A percentile compares a stretch with the other conserved stretches of the same genome.
Conservation (phyloP, 2,888 invertebrate species). For the Arctia plantaginis region DNA sequence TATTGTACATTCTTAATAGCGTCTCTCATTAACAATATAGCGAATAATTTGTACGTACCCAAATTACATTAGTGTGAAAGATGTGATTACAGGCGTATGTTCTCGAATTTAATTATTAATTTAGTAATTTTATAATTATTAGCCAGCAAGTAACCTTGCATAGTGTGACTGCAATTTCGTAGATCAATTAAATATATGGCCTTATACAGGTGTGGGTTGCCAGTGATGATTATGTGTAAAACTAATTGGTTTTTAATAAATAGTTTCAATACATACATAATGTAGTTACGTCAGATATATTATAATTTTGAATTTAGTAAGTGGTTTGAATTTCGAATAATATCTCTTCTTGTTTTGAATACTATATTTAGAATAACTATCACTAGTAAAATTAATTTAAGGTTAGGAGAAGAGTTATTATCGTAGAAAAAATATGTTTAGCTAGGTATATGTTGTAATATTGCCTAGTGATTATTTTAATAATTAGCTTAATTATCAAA, state of each 20-base stretch:
- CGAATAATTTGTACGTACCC: conserved; percentile 1
- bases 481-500: too few species aligned
- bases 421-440: too few species aligned
- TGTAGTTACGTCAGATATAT: not conserved
- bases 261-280: not conserved
- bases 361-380: too few species aligned
- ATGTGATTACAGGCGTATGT: conserved; percentile 25
- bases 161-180: conserved; percentile 6
- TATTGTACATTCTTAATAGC: conserved; percentile 2
- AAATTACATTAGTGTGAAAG: conserved; percentile 34
- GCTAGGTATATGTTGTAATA: too few species aligned
- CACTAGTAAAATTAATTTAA: too few species aligned
- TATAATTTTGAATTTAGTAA: not conserved
- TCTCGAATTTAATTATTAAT: conserved; percentile 30
- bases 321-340: not conserved
- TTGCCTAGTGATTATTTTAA: too few species aligned
- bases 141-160: conserved; percentile 29
- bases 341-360: not conserved
- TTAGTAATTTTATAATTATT: conserved; percentile 14
- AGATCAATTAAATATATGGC: conserved; percentile 23
- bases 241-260: not conserved
- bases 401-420: too few species aligned
- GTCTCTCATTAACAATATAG: conserved; percentile 17
- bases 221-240: not conserved
- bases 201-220: conserved; percentile 3